Evolutionary conservation across 2,797 vertebrate genomes (phyloP), one percentile per base, ranked within the genome.

Genomic region (Channa striata): DNA sequence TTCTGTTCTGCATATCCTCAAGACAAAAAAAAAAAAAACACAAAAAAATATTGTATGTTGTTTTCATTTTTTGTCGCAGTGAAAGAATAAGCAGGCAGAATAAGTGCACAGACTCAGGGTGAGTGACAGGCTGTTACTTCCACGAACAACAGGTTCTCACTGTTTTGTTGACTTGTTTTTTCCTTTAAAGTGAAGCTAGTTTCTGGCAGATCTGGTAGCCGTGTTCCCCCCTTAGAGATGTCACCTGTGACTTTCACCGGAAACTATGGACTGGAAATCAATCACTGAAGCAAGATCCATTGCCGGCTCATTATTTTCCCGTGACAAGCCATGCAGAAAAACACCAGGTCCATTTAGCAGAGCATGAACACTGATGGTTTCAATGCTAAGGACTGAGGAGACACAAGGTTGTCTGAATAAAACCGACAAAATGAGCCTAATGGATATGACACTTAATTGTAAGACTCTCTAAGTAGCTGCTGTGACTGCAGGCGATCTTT

Each of bases 61-160:
- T 54, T 53, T 64, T 40, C 51, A 73, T 46, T 54, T 63, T 80
- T 70, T 62, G 36, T 60, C 69, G 66, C 44, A 65, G 20, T 67
- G 58, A 68, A 61, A 83, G 23, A 50, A 66, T 49, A 66, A 59
- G 34, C 53, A 64, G 40, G 56, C 43, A 60, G 50, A 25, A 70
- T 43, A 21, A 43, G 70, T 69, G 72, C 78, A 69, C 61, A 74
- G 82, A 85, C 89, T 91, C 87, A 87, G 85, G 88, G 79, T 66
- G 77, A 77, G 59, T 76, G 75, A 77, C 67, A 70, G 71, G 66
- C 64, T 72, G 51, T 84, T 84, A 62, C 71, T 83, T 80, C 50
- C 74, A 60, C 67, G 14, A 59, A 43, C 14, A 40, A 40, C 65
- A 48, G 8, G 25, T 80, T 81, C 14, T 74, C n/a, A 40, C 62